These are phyloP conservation scores for Syrista parreyssii DNA, from an alignment of 2,888 invertebrate genomes.

Conservation along the genomic window DNA sequence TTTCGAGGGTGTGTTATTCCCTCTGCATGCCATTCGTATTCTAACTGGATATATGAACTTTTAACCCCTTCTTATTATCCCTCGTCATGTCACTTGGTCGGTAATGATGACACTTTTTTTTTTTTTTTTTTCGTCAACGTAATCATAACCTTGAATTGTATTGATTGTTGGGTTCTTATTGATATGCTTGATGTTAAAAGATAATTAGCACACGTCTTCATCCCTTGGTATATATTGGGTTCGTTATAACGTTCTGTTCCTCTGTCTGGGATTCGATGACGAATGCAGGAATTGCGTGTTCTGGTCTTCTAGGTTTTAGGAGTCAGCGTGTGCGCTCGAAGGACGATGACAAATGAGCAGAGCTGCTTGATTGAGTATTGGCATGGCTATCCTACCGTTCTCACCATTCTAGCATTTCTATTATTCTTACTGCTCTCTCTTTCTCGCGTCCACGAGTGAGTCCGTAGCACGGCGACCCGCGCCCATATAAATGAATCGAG, in stretches of 20 bases:
- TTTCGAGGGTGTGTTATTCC: conserved; percentile 21
- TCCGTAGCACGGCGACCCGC: conserved; percentile 18
- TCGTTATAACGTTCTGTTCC: not conserved
- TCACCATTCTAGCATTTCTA: not conserved
- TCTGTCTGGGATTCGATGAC: conserved; percentile 31
- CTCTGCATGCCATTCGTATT: conserved; percentile 1
- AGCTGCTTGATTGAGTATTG: conserved; percentile 60
- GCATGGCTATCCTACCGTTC: conserved; percentile 39
- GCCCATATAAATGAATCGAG: conserved; percentile 61
- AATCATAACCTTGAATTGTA: not conserved
- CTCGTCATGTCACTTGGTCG: conserved; percentile 17
- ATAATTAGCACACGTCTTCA: not conserved
- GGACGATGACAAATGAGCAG: conserved; percentile 55
- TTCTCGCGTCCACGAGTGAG: not conserved
- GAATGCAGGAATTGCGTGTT: conserved; percentile 39
- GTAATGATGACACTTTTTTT: not conserved
- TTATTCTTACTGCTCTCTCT: not conserved
- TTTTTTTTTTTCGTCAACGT: not conserved
- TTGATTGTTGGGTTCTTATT: not conserved
- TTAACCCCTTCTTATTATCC: conserved; percentile 21
- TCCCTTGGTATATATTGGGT: not conserved
- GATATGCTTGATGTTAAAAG: not conserved
- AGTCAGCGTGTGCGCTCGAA: conserved; percentile 12
- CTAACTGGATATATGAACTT: conserved; percentile 10
- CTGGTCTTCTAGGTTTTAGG: conserved; percentile 15